These are phyloP conservation scores for Rhingia campestris DNA, from an alignment of 2,888 invertebrate genomes.

Conservation along the genomic window DNA sequence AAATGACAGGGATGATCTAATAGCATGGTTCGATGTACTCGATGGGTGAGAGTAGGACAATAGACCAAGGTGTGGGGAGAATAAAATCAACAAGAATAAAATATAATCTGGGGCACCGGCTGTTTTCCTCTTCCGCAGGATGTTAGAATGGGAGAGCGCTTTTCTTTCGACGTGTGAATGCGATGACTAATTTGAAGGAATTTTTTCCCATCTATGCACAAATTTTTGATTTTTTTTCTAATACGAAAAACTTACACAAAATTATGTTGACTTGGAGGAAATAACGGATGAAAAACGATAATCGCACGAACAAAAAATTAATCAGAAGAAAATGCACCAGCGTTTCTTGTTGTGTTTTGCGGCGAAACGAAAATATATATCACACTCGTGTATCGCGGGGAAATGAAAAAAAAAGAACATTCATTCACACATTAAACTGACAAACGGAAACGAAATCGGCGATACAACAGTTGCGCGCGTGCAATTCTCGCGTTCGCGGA, in stretches of 20 bases:
- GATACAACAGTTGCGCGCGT: slow-evolving; percentile 16
- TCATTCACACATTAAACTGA: background rate
- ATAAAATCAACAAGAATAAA: slow-evolving; percentile 46
- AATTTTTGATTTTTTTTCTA: slow-evolving; percentile 26
- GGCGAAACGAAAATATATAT: background rate
- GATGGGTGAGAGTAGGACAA: slow-evolving; percentile 19
- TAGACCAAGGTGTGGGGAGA: slow-evolving; percentile 15
- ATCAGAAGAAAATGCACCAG: background rate
- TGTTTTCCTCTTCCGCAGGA: slow-evolving; percentile 71
- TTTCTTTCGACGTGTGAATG: slow-evolving; percentile 52
- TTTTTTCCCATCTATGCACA: slow-evolving; percentile 38
- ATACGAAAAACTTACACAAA: slow-evolving; percentile 60
- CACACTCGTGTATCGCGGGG: slow-evolving; percentile 2
- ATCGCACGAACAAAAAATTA: slow-evolving; percentile 2
- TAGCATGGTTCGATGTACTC: background rate
- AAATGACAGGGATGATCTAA: slow-evolving; percentile 59
- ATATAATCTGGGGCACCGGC: slow-evolving; percentile 63
- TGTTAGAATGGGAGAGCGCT: slow-evolving; percentile 42
- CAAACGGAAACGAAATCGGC: slow-evolving; percentile 13
- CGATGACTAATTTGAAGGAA: slow-evolving; percentile 68
- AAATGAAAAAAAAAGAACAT: slow-evolving; percentile 11
- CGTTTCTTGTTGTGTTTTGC: too few relatives aligned
- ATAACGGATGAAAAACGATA: slow-evolving; percentile 3
- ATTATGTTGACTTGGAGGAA: slow-evolving; percentile 49
- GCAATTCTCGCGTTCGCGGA: slow-evolving; percentile 70